Base-by-base conservation (phyloP, 1,140 invertebrate species). In the Plodia interpunctella region DNA sequence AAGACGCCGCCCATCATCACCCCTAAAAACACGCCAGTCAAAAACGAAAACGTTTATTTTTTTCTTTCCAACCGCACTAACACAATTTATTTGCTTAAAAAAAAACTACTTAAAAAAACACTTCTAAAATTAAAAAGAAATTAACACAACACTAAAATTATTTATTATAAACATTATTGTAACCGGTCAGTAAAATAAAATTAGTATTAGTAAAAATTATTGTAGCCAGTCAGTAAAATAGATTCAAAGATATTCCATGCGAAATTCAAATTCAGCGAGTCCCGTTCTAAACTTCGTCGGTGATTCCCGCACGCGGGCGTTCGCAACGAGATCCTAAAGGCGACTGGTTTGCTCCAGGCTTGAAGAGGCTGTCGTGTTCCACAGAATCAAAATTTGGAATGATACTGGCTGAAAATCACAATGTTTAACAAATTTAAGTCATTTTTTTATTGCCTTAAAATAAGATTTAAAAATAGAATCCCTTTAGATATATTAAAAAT, bases 1-100 rank as follows among this genome's bases (percentile, higher is more conserved):
- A 53, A 53, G 51, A 21, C 9, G 51, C 49, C 49, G 49, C 51
- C 51, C 28, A 25, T 13, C 28, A n/a, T 0, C 51, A 20, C 21
- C 51, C 21, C 51, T 1, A 8, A 53, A 53, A 53, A 18, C 13
- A 51, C 8, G 5, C 10, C 49, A 2, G 5, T 10, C 38, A 44
- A 44, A 44, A 44, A 44, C 15, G 5, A 44, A 35, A 35, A 44
- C 8, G 30, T 32, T 32, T 11, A 8, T 13, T 9, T 38, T 44
- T 15, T 15, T 17, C 13, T 10, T 44, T 44, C n/a, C 13, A 44
- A 44, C n/a, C 13, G 38, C 38, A 44, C 38, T 44, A 44, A 44
- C 38, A 44, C 38, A 44, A 44, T 44, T 44, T 44, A 2, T 17
- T 44, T 44, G 2, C 15, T 15, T n/a, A 44, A n/a, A 44, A 44